Evolutionary conservation across 2,797 vertebrate species (phyloP).

Genomic region (Malurus splendens): DNA sequence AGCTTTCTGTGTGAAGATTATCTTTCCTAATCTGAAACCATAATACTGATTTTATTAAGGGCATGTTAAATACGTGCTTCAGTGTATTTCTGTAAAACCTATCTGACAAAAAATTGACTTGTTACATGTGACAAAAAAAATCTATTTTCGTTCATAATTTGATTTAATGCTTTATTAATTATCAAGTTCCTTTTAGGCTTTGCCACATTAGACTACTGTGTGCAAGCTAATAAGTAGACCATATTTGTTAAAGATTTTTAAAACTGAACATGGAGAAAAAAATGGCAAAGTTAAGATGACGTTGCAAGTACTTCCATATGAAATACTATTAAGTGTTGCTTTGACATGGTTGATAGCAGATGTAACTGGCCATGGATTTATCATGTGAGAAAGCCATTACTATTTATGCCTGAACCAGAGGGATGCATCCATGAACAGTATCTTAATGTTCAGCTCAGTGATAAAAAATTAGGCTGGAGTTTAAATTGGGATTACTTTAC

Average conservation of each 20-base stretch:
- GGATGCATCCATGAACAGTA: not conserved
- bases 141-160: not conserved
- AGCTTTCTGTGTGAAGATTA: not conserved
- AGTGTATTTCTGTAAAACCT: not conserved
- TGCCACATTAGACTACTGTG: not conserved
- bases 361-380: not conserved
- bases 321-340: not conserved
- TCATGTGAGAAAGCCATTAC: not conserved
- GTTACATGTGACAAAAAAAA: not conserved
- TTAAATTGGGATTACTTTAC: not conserved
- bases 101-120: not conserved
- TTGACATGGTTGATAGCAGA: not conserved
- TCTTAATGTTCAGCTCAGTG: not conserved
- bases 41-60: not conserved
- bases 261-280: not conserved
- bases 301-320: not conserved
- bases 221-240: not conserved
- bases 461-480: not conserved
- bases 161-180: not conserved
- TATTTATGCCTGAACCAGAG: not conserved
- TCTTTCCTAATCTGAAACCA: not conserved
- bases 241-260: not conserved
- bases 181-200: not conserved
- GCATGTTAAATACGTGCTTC: not conserved
- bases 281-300: not conserved